These are phyloP conservation scores for Falcaria lacertinaria DNA, from an alignment of 2,888 invertebrate genomes.

Conservation along the genomic window DNA sequence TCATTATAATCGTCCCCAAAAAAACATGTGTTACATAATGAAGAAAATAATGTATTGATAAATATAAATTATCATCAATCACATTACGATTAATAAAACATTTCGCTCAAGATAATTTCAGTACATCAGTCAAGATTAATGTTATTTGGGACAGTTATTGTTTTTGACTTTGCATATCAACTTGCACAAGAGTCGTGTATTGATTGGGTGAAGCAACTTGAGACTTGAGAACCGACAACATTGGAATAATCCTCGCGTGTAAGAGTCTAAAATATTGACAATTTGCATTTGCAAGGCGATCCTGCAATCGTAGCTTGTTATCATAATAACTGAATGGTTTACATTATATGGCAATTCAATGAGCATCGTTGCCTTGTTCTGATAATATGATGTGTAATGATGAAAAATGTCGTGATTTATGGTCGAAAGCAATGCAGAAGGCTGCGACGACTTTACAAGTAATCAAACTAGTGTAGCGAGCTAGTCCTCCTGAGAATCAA, in stretches of 20 bases:
- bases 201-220: background rate
- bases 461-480: too few species aligned
- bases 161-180: background rate
- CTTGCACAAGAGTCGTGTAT: background rate
- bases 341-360: conserved; percentile 54
- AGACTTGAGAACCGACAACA: background rate
- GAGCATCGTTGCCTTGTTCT: conserved; percentile 49
- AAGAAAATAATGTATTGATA: too few species aligned
- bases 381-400: conserved; percentile 40
- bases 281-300: conserved; percentile 22
- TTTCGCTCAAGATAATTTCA: background rate
- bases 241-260: background rate
- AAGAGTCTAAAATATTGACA: conserved; percentile 15
- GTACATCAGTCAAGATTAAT: conserved; percentile 1
- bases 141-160: background rate
- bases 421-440: conserved; percentile 21
- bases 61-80: too few species aligned
- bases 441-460: conserved; percentile 10
- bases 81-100: too few species aligned
- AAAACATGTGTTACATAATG: too few species aligned
- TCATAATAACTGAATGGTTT: conserved; percentile 46
- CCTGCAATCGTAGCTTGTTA: conserved; percentile 36
- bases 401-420: conserved; percentile 19
- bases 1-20: too few species aligned
- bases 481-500: too few species aligned